Percentiles rank a stretch among this genome's conserved stretches.
Conservation (phyloP, 1,140 invertebrate species). For the Drosophila jambulina region DNA sequence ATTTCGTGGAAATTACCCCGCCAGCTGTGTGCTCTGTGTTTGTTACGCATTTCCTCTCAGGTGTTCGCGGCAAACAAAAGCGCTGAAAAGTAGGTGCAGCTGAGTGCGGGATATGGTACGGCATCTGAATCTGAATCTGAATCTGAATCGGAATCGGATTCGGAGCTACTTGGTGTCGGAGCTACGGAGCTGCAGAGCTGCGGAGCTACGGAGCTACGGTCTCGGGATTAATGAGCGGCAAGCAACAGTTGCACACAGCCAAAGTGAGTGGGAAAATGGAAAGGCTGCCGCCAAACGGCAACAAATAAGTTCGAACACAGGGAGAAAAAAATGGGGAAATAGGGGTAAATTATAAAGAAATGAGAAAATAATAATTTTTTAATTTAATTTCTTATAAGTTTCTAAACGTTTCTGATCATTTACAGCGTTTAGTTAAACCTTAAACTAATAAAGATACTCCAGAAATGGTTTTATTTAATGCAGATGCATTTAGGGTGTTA, state of each 20-base stretch:
- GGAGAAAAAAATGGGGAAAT: slow-evolving; percentile 19
- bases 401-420: rapidly evolving
- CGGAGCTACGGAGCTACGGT: slow-evolving; percentile 26
- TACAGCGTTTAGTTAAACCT: no score
- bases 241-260: slow-evolving; percentile 68
- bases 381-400: not conserved
- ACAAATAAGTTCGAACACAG: slow-evolving; percentile 62
- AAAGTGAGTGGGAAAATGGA: slow-evolving; percentile 82
- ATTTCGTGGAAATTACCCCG: slow-evolving; percentile 74
- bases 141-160: slow-evolving; percentile 45
- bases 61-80: slow-evolving; percentile 75
- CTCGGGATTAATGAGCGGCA: slow-evolving; percentile 72
- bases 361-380: rapidly evolving
- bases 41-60: slow-evolving; percentile 81
- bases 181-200: slow-evolving; percentile 30
- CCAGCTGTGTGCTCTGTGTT: slow-evolving; percentile 27
- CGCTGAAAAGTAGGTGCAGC: slow-evolving; percentile 78
- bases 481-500: no score
- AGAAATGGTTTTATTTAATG: not conserved
- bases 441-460: no score
- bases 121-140: slow-evolving; percentile 55
- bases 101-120: slow-evolving; percentile 44
- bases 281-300: slow-evolving; percentile 70
- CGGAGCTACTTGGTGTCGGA: slow-evolving; percentile 40
- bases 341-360: no score